A percentile compares a stretch with the other conserved stretches of the same genome.
phyloP scores from a whole-genome alignment of 2,888 invertebrate species.

The Tetrapedia diversipes region DNA sequence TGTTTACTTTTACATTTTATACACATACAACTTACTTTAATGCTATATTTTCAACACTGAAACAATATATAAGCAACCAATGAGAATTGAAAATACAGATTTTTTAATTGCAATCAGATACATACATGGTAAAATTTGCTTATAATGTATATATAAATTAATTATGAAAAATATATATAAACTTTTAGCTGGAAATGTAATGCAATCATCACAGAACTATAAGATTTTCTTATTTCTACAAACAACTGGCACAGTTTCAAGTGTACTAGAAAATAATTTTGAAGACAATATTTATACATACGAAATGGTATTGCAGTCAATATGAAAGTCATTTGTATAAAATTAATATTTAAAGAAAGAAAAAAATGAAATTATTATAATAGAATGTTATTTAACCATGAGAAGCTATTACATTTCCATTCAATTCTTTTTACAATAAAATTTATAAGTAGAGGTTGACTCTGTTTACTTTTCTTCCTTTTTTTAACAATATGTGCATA shows the following conservation, averaged over 20 bases:
- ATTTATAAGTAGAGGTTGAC: constrained; percentile 26
- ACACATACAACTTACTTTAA: constrained; percentile 37
- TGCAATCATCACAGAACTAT: constrained; percentile 34
- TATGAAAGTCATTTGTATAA: background rate
- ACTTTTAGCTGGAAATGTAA: constrained; percentile 54
- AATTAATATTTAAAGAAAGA: constrained; percentile 2
- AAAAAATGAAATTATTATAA: constrained; percentile 13
- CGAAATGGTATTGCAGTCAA: too few relatives aligned
- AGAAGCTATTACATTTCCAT: constrained; percentile 44
- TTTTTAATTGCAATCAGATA: constrained; percentile 48
- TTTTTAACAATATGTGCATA: constrained; percentile 25
- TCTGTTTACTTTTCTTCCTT: constrained; percentile 18
- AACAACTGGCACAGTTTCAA: constrained; percentile 60
- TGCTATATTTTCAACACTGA: constrained; percentile 41
- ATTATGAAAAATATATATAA: constrained; percentile 28
- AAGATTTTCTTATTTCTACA: constrained; percentile 25
- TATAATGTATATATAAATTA: constrained; percentile 23
- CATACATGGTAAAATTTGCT: constrained; percentile 33
- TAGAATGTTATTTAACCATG: constrained; percentile 18
- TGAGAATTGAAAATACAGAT: constrained; percentile 48
- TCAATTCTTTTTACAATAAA: constrained; percentile 27
- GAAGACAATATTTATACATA: constrained; percentile 35
- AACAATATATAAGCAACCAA: constrained; percentile 37
- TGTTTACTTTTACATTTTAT: constrained; percentile 46
- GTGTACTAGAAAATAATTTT: constrained; percentile 38